A percentile compares a stretch with the other conserved stretches of the same genome.
Evolutionary conservation across 2,113 vertebrate species (phyloP).

Genomic region (Chiloscyllium plagiosum): DNA sequence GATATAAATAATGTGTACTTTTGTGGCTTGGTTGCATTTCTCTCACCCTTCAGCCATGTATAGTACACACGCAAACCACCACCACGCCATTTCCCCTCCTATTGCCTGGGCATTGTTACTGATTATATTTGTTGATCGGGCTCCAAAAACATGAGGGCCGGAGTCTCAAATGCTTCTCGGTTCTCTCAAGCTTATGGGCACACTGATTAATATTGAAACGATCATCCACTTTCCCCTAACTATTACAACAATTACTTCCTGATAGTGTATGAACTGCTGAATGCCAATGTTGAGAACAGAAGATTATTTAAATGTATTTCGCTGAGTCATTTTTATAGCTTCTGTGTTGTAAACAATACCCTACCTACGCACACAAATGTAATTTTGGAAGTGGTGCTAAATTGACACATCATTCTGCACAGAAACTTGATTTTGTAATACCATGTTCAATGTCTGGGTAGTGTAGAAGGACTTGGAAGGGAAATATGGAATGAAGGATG

Average conservation of each 20-base stretch:
- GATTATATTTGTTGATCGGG: not conserved
- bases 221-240: conserved; percentile 3
- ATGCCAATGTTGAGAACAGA: conserved; percentile 10
- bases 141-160: not conserved
- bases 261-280: not conserved
- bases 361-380: not conserved
- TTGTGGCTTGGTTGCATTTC: not conserved
- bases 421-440: not conserved
- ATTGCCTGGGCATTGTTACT: not conserved
- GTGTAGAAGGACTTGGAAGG: not conserved
- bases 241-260: not conserved
- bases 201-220: conserved; percentile 26
- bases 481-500: not conserved
- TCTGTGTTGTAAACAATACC: not conserved
- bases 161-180: not conserved
- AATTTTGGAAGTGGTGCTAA: not conserved
- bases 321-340: not conserved
- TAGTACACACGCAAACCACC: too few relatives aligned
- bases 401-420: not conserved
- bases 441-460: not conserved
- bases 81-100: not conserved
- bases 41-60: not conserved
- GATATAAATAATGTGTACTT: not conserved
- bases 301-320: not conserved
- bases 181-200: not conserved